phyloP scores from a whole-genome alignment of 2,113 vertebrate species.

The Gyps fulvus region DNA sequence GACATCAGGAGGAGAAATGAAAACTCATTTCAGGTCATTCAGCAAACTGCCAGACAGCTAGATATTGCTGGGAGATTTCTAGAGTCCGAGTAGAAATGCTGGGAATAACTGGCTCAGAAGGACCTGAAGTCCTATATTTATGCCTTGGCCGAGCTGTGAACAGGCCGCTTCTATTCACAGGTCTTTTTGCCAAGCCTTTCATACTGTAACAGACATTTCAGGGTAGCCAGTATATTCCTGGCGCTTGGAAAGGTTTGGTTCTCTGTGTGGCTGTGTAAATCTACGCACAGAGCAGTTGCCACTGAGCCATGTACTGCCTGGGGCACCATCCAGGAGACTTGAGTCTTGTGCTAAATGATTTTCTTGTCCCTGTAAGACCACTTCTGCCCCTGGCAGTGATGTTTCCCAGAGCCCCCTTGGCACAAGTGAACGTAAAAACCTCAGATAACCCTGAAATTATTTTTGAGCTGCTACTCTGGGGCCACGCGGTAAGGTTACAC shows the following conservation, averaged over 20 bases:
- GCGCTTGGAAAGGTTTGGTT: background rate
- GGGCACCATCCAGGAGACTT: constrained; percentile 10
- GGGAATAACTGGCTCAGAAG: background rate
- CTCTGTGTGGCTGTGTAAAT: background rate
- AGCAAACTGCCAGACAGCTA: background rate
- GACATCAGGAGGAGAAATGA: background rate
- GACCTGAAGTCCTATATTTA: background rate
- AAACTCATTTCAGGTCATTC: background rate
- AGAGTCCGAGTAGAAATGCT: background rate
- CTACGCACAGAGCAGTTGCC: background rate
- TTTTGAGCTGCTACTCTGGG: background rate
- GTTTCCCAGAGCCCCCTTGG: constrained; percentile 10
- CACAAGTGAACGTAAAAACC: background rate
- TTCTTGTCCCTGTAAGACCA: background rate
- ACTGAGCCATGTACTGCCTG: background rate
- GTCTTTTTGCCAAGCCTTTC: background rate
- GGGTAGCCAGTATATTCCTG: background rate
- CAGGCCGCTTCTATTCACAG: background rate
- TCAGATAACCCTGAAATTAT: background rate
- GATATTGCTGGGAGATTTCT: background rate
- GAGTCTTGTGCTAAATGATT: constrained; percentile 8
- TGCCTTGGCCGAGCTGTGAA: background rate
- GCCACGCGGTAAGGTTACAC: background rate
- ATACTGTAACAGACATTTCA: background rate
- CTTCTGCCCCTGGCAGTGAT: background rate